Percentiles rank a stretch among this genome's conserved stretches.
phyloP scores from a whole-genome alignment of 2,797 vertebrate genomes.

The Chelmon rostratus region DNA sequence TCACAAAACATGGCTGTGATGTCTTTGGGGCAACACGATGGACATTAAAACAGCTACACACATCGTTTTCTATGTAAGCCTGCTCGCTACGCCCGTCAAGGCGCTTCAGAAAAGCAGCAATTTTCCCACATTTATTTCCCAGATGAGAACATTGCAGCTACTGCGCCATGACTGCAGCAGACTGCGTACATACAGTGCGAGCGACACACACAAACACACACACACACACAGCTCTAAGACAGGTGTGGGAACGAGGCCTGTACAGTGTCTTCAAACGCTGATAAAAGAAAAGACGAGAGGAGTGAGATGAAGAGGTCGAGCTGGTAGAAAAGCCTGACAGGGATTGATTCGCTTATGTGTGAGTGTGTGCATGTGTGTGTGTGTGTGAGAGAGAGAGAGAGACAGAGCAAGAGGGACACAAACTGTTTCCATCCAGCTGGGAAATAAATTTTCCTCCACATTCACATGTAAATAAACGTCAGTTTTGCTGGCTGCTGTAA shows the following conservation, averaged over 20 bases:
- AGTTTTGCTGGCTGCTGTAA: not conserved
- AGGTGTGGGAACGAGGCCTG: constrained; percentile 12
- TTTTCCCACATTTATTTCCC: too few species aligned
- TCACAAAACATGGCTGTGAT: too few species aligned
- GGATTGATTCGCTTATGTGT: not conserved
- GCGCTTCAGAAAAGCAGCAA: too few species aligned
- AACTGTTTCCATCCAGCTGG: constrained; percentile 16
- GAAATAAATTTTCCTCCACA: not conserved
- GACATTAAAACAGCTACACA: too few species aligned
- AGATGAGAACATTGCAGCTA: too few species aligned
- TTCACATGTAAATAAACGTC: constrained; percentile 28
- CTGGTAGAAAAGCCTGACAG: constrained; percentile 4
- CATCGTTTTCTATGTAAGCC: too few species aligned
- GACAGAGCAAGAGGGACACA: not conserved
- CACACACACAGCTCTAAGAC: not conserved
- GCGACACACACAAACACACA: not conserved
- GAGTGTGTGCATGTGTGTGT: not conserved
- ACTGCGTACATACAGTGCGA: too few species aligned
- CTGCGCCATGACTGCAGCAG: not conserved
- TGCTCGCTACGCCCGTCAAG: too few species aligned
- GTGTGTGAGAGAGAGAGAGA: not conserved
- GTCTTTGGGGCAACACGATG: too few species aligned
- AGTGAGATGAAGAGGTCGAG: not conserved
- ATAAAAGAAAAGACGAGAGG: constrained; percentile 5
- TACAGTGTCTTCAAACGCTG: constrained; percentile 14